A percentile compares a stretch with the other conserved stretches of the same genome.
These are phyloP conservation scores for Rhinoderma darwinii DNA, from an alignment of 2,113 vertebrate genomes.

Conservation along the genomic window DNA sequence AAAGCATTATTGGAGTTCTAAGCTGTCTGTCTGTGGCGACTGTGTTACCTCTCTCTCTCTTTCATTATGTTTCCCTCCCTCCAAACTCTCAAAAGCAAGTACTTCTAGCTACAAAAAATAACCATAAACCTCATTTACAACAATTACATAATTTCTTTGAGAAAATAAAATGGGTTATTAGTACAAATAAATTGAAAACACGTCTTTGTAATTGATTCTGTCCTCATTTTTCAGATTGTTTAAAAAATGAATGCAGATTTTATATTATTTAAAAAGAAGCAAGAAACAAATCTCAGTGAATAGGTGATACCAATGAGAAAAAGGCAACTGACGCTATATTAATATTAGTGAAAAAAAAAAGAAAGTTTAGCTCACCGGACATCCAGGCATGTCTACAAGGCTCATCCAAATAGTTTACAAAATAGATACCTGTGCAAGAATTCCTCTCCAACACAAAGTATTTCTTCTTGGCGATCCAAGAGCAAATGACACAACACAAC, in stretches of 20 bases:
- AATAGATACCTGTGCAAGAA: not conserved
- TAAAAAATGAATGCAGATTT: no score
- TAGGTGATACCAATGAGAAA: not conserved
- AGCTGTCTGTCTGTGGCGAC: slow-evolving; percentile 57
- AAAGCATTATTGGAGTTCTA: slow-evolving; percentile 56
- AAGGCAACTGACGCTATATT: not conserved
- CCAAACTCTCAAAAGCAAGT: not conserved
- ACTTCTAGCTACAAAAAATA: not conserved
- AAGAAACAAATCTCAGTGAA: no score
- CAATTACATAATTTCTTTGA: not conserved
- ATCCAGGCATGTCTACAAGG: no score
- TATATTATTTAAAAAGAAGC: no score
- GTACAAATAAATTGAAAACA: no score
- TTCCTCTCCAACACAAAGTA: not conserved
- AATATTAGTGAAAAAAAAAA: not conserved
- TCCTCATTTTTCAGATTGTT: no score
- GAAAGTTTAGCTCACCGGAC: not conserved
- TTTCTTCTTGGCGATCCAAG: not conserved
- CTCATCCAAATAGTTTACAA: no score
- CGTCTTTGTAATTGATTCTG: no score
- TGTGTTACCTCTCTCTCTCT: slow-evolving; percentile 47
- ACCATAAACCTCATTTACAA: not conserved
- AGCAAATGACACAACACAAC: not conserved
- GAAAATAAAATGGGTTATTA: not conserved
- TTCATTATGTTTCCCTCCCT: slow-evolving; percentile 44